These are phyloP conservation scores for Teinopalpus imperialis DNA, from an alignment of 2,888 invertebrate species.

Conservation along the genomic window DNA sequence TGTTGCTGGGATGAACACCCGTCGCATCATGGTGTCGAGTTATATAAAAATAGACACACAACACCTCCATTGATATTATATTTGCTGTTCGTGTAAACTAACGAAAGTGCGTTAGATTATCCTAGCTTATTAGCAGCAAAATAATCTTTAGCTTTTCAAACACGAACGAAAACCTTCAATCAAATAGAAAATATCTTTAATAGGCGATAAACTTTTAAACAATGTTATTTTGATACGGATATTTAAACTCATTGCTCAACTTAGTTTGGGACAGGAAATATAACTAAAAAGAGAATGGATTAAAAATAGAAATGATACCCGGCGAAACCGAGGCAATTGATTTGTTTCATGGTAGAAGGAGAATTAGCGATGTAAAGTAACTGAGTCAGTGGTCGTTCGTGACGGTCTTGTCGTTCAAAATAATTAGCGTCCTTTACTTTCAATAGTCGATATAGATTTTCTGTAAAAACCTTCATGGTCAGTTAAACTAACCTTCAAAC, in stretches of 20 bases:
- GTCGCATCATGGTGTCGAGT: no score
- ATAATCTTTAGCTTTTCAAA: no score
- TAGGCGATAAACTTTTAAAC: no score
- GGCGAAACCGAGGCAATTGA: conserved; percentile 19
- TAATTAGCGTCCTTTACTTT: conserved; percentile 15
- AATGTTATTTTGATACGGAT: neutral
- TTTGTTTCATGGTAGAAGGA: conserved; percentile 18
- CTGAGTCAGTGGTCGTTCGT: conserved; percentile 1
- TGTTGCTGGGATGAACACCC: no score
- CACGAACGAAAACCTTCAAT: no score
- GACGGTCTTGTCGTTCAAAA: conserved; percentile 3
- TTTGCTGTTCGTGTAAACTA: no score
- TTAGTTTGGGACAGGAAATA: conserved; percentile 10
- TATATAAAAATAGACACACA: no score
- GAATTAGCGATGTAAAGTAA: conserved; percentile 20
- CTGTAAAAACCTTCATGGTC: conserved; percentile 17
- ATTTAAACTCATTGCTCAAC: neutral
- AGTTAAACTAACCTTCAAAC: conserved; percentile 6
- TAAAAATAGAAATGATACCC: conserved; percentile 14
- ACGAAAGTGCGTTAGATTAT: no score
- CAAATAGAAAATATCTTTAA: no score
- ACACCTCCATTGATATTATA: no score
- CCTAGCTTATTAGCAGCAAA: no score
- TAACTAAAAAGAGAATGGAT: conserved; percentile 22
- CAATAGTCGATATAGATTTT: conserved; percentile 2